A percentile compares a stretch with the other conserved stretches of the same genome.
phyloP scores from a whole-genome alignment of 1,140 invertebrate species.

The Lepidurus apus region DNA sequence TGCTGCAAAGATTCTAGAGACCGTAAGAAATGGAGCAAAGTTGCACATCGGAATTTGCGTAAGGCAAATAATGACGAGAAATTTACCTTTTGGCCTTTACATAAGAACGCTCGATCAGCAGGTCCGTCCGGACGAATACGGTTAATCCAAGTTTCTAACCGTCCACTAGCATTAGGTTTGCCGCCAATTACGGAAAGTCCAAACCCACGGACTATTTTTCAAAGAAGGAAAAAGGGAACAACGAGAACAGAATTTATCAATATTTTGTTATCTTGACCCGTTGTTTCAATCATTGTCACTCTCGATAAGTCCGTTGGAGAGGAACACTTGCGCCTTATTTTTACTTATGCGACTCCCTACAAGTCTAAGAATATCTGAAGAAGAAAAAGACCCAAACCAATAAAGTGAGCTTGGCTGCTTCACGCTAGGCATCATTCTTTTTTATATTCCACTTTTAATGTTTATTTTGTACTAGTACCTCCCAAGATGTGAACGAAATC shows the following conservation, averaged over 20 bases:
- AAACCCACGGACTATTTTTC: slow-evolving; percentile 56
- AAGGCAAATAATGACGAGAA: neutral
- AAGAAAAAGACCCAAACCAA: no score
- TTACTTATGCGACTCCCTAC: no score
- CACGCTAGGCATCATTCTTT: neutral
- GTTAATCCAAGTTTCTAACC: slow-evolving; percentile 81
- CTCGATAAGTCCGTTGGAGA: neutral
- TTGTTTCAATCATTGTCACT: neutral
- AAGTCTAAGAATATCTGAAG: no score
- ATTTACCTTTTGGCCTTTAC: neutral
- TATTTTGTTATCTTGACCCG: neutral
- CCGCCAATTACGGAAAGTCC: slow-evolving; percentile 90
- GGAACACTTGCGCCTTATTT: neutral
- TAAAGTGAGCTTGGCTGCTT: neutral
- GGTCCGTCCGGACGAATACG: slow-evolving; percentile 84
- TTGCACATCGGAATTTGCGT: no score
- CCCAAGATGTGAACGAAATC: neutral
- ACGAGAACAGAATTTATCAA: neutral
- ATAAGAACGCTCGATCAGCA: slow-evolving; percentile 65
- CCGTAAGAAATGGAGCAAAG: no score
- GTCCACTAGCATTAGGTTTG: slow-evolving; percentile 71
- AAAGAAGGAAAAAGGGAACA: neutral
- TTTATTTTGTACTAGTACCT: neutral
- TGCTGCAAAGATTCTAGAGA: no score
- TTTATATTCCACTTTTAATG: neutral